Evolutionary conservation across 2,113 vertebrate species (phyloP).

Genomic region (Pelvicachromis taeniatus): DNA sequence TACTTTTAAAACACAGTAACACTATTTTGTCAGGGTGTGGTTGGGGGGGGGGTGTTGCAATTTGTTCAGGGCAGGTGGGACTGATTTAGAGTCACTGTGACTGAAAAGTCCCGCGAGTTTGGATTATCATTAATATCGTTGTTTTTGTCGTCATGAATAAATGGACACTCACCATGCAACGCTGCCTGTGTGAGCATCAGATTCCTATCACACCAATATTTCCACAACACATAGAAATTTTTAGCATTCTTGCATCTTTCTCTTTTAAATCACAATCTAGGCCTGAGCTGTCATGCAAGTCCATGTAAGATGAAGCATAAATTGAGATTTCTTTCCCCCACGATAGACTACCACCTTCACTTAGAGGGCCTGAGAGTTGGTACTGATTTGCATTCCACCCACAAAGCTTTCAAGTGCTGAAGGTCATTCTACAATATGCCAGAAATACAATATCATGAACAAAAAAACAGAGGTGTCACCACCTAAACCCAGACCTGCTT

Average conservation of each 20-base stretch:
- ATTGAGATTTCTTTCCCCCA: not conserved
- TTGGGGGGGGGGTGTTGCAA: not conserved
- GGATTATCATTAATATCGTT: not conserved
- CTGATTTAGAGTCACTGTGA: not conserved
- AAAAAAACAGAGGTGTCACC: not conserved
- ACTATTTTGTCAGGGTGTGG: not conserved
- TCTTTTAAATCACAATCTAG: not conserved
- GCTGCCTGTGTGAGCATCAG: not conserved
- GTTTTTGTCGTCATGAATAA: not conserved
- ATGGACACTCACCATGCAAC: too few species aligned
- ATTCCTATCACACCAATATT: not conserved
- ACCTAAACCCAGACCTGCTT: not conserved
- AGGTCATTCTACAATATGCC: not conserved
- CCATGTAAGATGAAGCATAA: not conserved
- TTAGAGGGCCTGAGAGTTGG: not conserved
- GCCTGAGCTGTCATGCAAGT: not conserved
- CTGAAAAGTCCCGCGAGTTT: fast-evolving
- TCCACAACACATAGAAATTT: not conserved
- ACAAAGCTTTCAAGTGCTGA: not conserved
- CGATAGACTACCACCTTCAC: not conserved
- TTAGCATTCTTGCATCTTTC: fast-evolving
- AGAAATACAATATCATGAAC: not conserved
- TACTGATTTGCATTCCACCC: not conserved
- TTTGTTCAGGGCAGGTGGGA: not conserved
- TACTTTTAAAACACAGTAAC: fast-evolving